These are phyloP conservation scores for Epirrita christyi DNA, from an alignment of 2,888 invertebrate species.

Conservation along the genomic window DNA sequence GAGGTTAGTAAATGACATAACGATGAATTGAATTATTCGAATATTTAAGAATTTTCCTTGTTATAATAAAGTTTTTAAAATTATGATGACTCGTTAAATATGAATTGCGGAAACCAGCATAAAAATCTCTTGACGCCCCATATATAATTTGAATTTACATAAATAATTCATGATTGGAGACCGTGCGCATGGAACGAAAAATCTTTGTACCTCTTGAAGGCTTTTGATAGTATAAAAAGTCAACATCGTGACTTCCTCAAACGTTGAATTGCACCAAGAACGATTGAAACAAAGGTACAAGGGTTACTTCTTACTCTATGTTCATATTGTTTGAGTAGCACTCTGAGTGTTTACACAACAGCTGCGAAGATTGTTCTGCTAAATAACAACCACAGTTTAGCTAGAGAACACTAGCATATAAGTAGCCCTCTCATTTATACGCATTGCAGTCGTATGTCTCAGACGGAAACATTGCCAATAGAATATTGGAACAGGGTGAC, in stretches of 20 bases:
- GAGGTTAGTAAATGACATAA: too few relatives aligned
- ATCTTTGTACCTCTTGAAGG: slow-evolving; percentile 18
- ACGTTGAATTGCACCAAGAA: slow-evolving; percentile 10
- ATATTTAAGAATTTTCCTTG: too few relatives aligned
- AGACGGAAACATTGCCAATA: too few relatives aligned
- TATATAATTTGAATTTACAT: slow-evolving; percentile 14
- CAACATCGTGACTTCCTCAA: slow-evolving; percentile 40
- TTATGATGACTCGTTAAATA: not conserved
- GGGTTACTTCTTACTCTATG: slow-evolving; percentile 5
- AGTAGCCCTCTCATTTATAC: too few relatives aligned
- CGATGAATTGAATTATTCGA: too few relatives aligned
- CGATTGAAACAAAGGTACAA: slow-evolving; percentile 17
- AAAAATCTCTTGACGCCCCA: slow-evolving; percentile 12
- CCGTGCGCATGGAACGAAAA: slow-evolving; percentile 6
- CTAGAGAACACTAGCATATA: too few relatives aligned
- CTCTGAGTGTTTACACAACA: not conserved
- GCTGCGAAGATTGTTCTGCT: not conserved
- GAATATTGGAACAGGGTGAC: too few relatives aligned
- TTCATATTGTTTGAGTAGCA: not conserved
- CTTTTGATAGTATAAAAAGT: slow-evolving; percentile 24
- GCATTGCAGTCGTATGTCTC: too few relatives aligned
- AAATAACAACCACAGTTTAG: too few relatives aligned
- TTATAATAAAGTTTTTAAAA: too few relatives aligned
- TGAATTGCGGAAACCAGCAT: slow-evolving; percentile 10
- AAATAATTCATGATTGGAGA: slow-evolving; percentile 12